Conservation (phyloP, 2,797 vertebrate genomes). For the Dendrocincla fuliginosa region DNA sequence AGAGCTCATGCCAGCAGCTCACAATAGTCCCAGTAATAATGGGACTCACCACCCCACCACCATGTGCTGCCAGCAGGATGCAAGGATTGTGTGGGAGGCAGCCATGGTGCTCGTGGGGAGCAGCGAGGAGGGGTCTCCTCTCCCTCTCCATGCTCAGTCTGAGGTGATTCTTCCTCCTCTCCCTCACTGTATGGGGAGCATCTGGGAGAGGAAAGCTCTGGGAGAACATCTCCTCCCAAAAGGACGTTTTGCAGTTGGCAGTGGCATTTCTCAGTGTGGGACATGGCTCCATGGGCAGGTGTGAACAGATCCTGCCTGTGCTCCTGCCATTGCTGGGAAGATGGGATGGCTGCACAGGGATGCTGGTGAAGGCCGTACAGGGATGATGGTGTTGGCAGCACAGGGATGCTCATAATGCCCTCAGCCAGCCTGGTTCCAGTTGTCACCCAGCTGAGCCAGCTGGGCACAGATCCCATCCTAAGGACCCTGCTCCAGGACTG, state of each 20-base stretch:
- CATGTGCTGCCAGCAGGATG: background rate
- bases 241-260: background rate
- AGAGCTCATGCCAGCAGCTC: background rate
- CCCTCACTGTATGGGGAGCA: background rate
- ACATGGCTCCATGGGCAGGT: fast-evolving
- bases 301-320: background rate
- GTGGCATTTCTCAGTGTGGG: background rate
- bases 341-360: fast-evolving
- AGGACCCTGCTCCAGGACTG: background rate
- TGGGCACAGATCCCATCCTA: background rate
- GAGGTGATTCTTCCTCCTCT: background rate
- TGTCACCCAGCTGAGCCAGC: background rate
- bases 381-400: fast-evolving
- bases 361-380: fast-evolving
- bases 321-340: background rate
- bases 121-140: fast-evolving
- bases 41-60: fast-evolving
- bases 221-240: background rate
- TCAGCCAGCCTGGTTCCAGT: background rate
- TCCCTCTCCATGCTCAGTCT: fast-evolving
- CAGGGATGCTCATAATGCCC: background rate
- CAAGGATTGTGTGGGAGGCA: background rate
- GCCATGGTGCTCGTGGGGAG: background rate
- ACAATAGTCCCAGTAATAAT: fast-evolving
- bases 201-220: background rate